Percentiles rank a stretch among this genome's conserved stretches.
These are phyloP conservation scores for Hydractinia echinata DNA, from an alignment of 30 jellyfish, hydroid and myxozoan species.

Conservation along the genomic window DNA sequence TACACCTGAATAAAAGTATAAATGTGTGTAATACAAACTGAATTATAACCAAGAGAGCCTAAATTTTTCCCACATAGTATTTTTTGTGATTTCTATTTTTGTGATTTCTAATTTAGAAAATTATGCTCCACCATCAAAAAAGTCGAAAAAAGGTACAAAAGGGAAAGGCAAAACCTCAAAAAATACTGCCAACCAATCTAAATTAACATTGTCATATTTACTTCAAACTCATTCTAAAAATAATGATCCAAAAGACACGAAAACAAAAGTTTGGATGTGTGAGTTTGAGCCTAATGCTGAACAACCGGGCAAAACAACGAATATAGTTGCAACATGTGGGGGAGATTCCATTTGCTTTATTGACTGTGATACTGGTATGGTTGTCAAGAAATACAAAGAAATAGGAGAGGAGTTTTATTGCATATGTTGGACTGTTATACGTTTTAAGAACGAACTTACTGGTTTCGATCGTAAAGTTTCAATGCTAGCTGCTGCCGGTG, in stretches of 20 bases:
- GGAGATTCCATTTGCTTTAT: conserved; percentile 97
- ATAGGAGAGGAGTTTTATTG: conserved; percentile 91
- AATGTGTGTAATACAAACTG: too few relatives aligned
- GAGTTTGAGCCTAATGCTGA: conserved; percentile 89
- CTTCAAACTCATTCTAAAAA: conserved; percentile 87
- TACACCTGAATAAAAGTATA: too few relatives aligned
- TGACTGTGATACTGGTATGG: conserved; percentile 78
- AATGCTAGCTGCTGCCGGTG: conserved; percentile 91
- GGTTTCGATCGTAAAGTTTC: conserved; percentile 38
- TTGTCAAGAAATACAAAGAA: conserved; percentile 74
- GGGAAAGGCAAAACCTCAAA: neutral
- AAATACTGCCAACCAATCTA: neutral
- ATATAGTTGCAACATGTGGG: conserved; percentile 94
- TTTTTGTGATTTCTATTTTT: too few relatives aligned
- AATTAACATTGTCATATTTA: conserved; percentile 35
- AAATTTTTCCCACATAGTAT: too few relatives aligned
- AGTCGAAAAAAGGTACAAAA: neutral
- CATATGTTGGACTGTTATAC: conserved; percentile 83
- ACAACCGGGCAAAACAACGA: conserved; percentile 77
- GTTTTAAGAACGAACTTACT: conserved; percentile 18
- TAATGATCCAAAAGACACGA: conserved; percentile 91
- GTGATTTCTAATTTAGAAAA: too few relatives aligned
- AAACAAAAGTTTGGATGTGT: conserved; percentile 99
- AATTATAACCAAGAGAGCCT: too few relatives aligned
- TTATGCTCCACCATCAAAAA: neutral